These are phyloP conservation scores for Tetanocera ferruginea DNA, from an alignment of 2,888 invertebrate species.

Conservation along the genomic window DNA sequence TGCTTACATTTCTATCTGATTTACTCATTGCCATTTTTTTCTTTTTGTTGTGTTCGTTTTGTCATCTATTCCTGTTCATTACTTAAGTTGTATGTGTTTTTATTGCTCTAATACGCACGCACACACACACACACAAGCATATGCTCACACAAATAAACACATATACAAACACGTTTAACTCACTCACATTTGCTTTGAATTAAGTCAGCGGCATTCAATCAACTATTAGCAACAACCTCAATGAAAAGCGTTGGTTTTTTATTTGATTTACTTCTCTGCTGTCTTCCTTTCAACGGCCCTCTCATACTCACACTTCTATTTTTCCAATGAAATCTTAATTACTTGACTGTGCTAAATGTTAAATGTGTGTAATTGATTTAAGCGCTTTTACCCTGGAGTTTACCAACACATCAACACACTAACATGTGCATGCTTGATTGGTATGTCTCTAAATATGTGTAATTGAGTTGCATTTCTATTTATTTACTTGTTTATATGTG, in stretches of 20 bases:
- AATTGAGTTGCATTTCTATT: not conserved
- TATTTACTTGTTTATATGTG: not conserved
- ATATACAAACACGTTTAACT: not conserved
- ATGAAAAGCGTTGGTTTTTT: not conserved
- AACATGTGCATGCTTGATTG: not conserved
- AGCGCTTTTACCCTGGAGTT: not conserved
- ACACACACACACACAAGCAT: not conserved
- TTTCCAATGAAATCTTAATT: not conserved
- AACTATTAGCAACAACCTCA: not conserved
- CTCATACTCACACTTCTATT: not conserved
- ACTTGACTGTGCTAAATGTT: not conserved
- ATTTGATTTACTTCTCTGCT: not conserved
- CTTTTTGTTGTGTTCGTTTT: not conserved
- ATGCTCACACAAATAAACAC: not conserved
- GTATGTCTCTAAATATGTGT: not conserved
- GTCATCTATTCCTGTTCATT: too few species aligned
- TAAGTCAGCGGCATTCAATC: not conserved
- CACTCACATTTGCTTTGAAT: not conserved
- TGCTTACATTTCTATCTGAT: not conserved
- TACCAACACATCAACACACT: not conserved
- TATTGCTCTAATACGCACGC: not conserved
- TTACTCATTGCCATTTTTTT: not conserved
- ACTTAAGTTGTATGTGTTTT: conserved; percentile 5
- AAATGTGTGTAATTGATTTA: conserved; percentile 12
- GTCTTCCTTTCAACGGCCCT: too few species aligned